Evolutionary conservation across 2,888 invertebrate genomes (phyloP), one percentile per base, ranked within the genome.

Genomic region (Oeneis ivallda): DNA sequence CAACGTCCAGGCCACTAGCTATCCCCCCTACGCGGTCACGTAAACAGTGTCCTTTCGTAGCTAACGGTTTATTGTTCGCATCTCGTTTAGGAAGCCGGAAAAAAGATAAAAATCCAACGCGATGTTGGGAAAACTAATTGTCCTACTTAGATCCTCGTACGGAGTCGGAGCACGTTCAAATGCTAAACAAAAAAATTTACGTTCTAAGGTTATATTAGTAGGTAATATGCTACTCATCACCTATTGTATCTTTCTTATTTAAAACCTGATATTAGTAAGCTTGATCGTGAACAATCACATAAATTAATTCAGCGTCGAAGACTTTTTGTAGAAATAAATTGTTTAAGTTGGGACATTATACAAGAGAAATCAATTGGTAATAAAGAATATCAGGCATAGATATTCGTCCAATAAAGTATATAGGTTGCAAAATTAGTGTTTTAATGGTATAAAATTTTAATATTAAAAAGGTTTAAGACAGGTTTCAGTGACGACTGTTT

Each of bases 1-100:
- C 84, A 78, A 80, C 80, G 83, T 89, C 91, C 90, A 88, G 88
- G 78, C 79, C 76, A 75, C 75, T 76, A 78, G 77, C 69, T 79
- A 81, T 82, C 83, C 84, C 81, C 88, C 82, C 82, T 77, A 75
- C 73, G 65, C 72, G 74, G 71, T 75, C 71, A 65, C 73, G 72
- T 39, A 34, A 73, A 70, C 71, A 72, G 71, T 77, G 74, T 84
- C 88, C 86, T 86, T 85, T 80, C 81, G 71, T 70, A 76, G 74
- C 76, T 88, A 81, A 89, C 80, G 79, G 78, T 80, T 77, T 77
- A 88, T 89, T 89, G 88, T 89, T 79, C 68, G 64, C 74, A 66
- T 74, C 75, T 74, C 58, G 76, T 74, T 75, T 71, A 73, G 70
- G 75, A 72, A 75, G 73, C 76, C 80, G 79, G 83, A 85, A 65